A percentile compares a stretch with the other conserved stretches of the same genome.
phyloP scores from a whole-genome alignment of 1,140 invertebrate species.

The Trichonephila clavata region DNA sequence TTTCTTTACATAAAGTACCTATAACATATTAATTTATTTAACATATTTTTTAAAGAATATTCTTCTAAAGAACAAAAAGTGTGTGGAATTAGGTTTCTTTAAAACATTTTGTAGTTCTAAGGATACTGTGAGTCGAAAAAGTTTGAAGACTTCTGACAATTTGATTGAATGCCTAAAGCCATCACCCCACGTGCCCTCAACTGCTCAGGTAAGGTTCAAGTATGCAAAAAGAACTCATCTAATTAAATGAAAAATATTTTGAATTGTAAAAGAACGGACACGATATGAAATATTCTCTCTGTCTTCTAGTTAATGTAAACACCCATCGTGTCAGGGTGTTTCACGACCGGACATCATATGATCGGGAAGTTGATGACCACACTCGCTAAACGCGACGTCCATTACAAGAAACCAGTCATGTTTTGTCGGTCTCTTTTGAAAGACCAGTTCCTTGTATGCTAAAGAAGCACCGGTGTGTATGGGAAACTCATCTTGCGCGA shows the following conservation, averaged over 20 bases:
- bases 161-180: neutral
- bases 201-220: too few species aligned
- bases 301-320: neutral
- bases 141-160: too few species aligned
- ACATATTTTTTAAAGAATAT: too few species aligned
- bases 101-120: too few species aligned
- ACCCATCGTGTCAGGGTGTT: neutral
- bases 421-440: conserved; percentile 46
- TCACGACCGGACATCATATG: conserved; percentile 6
- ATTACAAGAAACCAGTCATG: conserved; percentile 52
- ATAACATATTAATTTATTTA: too few species aligned
- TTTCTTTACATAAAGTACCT: too few species aligned
- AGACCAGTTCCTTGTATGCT: conserved; percentile 51
- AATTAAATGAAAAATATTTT: neutral
- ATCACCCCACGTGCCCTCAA: too few species aligned
- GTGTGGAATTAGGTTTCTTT: too few species aligned
- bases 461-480: neutral
- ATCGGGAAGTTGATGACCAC: conserved; percentile 28
- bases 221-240: neutral
- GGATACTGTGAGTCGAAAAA: too few species aligned
- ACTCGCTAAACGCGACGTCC: conserved; percentile 37
- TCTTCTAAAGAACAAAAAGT: too few species aligned
- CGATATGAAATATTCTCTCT: neutral
- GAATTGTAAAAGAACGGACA: neutral
- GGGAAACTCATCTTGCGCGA: neutral